Conservation (phyloP, 2,797 vertebrate species). For the Triplophysa bombifrons region DNA sequence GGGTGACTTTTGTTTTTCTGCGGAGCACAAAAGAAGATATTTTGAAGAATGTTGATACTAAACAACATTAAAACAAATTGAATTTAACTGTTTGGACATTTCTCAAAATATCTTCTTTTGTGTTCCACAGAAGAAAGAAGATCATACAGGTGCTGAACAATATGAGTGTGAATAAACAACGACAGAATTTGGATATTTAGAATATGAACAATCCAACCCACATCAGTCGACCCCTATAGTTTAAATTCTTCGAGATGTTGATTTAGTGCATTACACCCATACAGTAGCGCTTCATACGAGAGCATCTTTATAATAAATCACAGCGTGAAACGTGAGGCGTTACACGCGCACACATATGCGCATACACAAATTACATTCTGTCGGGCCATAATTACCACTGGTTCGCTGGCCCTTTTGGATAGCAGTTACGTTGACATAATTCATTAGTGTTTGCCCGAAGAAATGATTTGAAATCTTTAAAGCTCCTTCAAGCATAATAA, state of each 20-base stretch:
- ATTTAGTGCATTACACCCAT: neutral
- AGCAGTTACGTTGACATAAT: slow-evolving; percentile 77
- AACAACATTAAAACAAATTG: neutral
- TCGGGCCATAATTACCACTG: slow-evolving; percentile 71
- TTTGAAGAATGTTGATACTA: neutral
- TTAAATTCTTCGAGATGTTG: neutral
- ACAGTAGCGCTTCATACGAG: neutral
- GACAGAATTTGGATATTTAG: no score
- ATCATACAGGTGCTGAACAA: no score
- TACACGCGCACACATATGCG: slow-evolving; percentile 9
- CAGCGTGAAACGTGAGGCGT: neutral
- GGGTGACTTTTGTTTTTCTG: neutral
- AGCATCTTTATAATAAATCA: neutral
- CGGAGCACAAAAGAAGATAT: neutral
- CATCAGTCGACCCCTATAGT: neutral
- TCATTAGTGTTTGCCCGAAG: slow-evolving; percentile 81
- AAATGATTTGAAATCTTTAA: slow-evolving; percentile 79
- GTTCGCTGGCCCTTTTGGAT: slow-evolving; percentile 70
- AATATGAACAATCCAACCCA: neutral
- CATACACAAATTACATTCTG: slow-evolving; percentile 46
- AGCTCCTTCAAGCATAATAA: slow-evolving; percentile 97
- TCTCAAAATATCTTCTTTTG: no score
- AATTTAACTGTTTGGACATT: no score
- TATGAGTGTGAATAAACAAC: no score
- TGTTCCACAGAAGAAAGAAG: no score